Base-by-base conservation (phyloP, 2,797 vertebrate species). In the Gobionotothen gibberifrons region DNA sequence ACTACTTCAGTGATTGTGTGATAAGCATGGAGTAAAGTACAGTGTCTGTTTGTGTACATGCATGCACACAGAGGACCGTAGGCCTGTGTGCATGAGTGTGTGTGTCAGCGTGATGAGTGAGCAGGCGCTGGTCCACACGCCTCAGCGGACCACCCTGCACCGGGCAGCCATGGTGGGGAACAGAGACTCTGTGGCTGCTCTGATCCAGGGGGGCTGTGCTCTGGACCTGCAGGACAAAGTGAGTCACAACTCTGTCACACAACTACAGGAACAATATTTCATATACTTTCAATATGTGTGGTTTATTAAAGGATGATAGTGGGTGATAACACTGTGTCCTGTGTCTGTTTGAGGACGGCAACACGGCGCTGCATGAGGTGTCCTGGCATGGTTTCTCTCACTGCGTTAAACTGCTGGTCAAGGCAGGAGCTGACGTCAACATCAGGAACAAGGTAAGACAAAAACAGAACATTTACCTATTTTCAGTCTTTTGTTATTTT, bases 311-410 rank as follows among this genome's bases (percentile, higher is more conserved):
- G 48, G 47, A 2, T 5, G 4, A 4, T 3, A 3, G 14, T 47
- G 51, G 36, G 17, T 80, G 26, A 42, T 39, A 26, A 17, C 9
- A 2, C 17, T 47, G 1, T 57, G 11, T 68, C 8, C 13, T 10
- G 5, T 46, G 0, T 74, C 78, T 85, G 60, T 71, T 42, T 76
- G 1, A 98, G 97, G 96, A 97, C 1, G 96, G 97, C 21, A 98
- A 97, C 86, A 96, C 96, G 0, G 96, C 96, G 17, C 95, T 98
- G 47, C 97, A 98, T 1, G 97, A 98, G 88, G 96, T 93, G 0
- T 95, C 94, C 7, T 98, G 97, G 97, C 97, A 98, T 1, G 97
- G 96, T 15, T 98, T 97, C 92, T 95, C 94, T 83, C 94, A 95
- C 69, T 97, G 96, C 54, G 95, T 96, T 85, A 97, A 97, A 88